Evolutionary conservation across 2,797 vertebrate genomes (phyloP).

Genomic region (Pseudomugil gertrudae): DNA sequence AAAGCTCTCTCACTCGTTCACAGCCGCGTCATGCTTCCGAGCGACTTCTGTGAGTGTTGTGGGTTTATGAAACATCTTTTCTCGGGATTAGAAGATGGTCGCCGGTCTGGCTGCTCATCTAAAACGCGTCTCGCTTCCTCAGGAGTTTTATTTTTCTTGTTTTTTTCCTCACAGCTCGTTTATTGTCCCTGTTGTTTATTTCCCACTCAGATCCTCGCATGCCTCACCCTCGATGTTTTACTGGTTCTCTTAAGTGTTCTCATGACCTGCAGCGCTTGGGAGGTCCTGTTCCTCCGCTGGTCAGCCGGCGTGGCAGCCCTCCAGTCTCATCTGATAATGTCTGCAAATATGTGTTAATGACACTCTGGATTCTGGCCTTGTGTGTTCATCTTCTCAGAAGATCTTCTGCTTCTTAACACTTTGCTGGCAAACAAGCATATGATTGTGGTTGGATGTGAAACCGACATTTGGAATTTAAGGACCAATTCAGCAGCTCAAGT

Average conservation of each 20-base stretch:
- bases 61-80: conserved; percentile 49
- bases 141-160: background rate
- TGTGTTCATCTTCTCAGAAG: conserved; percentile 17
- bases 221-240: conserved; percentile 31
- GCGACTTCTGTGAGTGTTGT: conserved; percentile 22
- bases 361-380: conserved; percentile 33
- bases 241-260: conserved; percentile 27
- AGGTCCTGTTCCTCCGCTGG: conserved; percentile 37
- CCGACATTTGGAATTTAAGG: conserved; percentile 58
- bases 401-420: conserved; percentile 55
- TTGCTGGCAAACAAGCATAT: conserved; percentile 64
- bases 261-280: conserved; percentile 22
- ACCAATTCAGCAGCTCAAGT: conserved; percentile 51
- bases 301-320: conserved; percentile 40
- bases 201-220: conserved; percentile 29
- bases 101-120: conserved; percentile 42
- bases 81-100: conserved; percentile 32
- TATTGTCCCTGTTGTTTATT: background rate
- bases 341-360: conserved; percentile 73
- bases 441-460: conserved; percentile 59
- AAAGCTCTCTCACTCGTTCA: conserved; percentile 46
- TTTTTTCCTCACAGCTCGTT: conserved; percentile 14
- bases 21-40: conserved; percentile 17
- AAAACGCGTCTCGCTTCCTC: conserved; percentile 30
- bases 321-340: conserved; percentile 56